phyloP scores from a whole-genome alignment of 1,140 invertebrate species.

The Megalopta genalis region DNA sequence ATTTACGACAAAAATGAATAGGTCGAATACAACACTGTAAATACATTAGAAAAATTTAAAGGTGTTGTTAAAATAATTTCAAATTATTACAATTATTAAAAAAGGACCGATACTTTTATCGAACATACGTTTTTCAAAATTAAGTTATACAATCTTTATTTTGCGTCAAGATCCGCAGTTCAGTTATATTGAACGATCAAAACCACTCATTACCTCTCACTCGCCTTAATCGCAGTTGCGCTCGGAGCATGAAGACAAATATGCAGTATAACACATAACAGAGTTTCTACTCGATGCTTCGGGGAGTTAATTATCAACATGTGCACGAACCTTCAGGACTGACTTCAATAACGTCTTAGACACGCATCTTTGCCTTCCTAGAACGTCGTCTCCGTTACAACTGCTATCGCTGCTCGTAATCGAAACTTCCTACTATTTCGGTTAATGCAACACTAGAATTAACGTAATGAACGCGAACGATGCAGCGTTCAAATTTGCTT shows the following conservation, averaged over 20 bases:
- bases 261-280: background rate
- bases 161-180: too few relatives aligned
- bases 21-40: too few relatives aligned
- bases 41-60: too few relatives aligned
- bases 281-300: background rate
- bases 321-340: constrained; percentile 14
- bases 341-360: background rate
- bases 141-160: too few relatives aligned
- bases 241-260: background rate
- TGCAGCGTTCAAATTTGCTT: background rate
- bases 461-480: constrained; percentile 3
- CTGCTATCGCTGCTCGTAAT: background rate
- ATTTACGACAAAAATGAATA: too few relatives aligned
- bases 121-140: too few relatives aligned
- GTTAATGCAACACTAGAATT: constrained; percentile 12
- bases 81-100: too few relatives aligned
- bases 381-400: background rate
- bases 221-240: background rate
- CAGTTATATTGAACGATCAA: too few relatives aligned
- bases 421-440: background rate
- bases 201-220: too few relatives aligned
- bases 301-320: constrained; percentile 10
- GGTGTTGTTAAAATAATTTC: too few relatives aligned
- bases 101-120: too few relatives aligned
- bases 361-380: constrained; percentile 3